phyloP scores from a whole-genome alignment of 1,140 invertebrate genomes.

The Helicoverpa zea region DNA sequence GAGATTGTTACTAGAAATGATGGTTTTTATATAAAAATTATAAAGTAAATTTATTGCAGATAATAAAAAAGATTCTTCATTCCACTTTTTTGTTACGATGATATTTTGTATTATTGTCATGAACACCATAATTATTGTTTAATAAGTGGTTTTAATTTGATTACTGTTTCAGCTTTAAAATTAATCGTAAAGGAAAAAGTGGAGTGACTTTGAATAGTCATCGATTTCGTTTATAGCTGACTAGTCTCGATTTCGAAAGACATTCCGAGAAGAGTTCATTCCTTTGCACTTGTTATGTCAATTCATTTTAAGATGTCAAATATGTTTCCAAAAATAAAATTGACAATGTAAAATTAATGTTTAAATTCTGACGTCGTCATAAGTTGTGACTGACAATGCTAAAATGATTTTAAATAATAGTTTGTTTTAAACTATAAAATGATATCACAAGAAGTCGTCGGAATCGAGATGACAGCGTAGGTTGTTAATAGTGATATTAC shows the following conservation, averaged over 20 bases:
- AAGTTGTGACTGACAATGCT: neutral
- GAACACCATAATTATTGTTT: slow-evolving; percentile 66
- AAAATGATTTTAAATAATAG: neutral
- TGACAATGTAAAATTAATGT: slow-evolving; percentile 5
- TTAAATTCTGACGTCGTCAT: neutral
- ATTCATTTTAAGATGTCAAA: slow-evolving; percentile 28
- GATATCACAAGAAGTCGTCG: slow-evolving; percentile 56
- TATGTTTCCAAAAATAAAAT: neutral
- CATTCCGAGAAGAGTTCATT: neutral
- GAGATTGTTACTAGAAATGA: slow-evolving; percentile 85
- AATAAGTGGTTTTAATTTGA: slow-evolving; percentile 48
- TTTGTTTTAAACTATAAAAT: neutral
- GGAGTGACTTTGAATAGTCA: slow-evolving; percentile 63
- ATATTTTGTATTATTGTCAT: slow-evolving; percentile 22
- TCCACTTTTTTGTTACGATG: slow-evolving; percentile 65
- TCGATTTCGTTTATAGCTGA: slow-evolving; percentile 75
- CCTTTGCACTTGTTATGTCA: slow-evolving; percentile 45
- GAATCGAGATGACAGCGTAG: slow-evolving; percentile 81
- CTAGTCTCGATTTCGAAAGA: slow-evolving; percentile 72
- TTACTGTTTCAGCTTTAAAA: slow-evolving; percentile 60
- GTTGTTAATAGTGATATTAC: slow-evolving; percentile 86
- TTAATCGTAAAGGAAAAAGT: slow-evolving; percentile 65
- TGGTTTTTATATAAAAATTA: slow-evolving; percentile 84
- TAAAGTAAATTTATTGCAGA: slow-evolving; percentile 73
- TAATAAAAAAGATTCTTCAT: slow-evolving; percentile 64